Conservation (phyloP, 2,888 invertebrate species). For the Archips xylosteana region DNA sequence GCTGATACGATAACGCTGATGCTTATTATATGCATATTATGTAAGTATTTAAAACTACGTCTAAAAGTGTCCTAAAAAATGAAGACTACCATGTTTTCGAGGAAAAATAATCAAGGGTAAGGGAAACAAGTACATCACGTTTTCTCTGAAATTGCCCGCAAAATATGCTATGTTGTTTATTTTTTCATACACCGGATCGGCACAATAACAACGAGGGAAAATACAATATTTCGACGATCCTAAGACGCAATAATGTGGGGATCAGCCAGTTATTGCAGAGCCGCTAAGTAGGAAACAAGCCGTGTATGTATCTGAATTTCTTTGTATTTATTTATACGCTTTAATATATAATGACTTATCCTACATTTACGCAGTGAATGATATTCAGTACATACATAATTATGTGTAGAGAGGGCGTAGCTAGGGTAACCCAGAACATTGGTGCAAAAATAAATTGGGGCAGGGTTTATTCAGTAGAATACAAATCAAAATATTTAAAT, state of each 20-base stretch:
- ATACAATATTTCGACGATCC: conserved; percentile 40
- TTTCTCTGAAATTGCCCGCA: conserved; percentile 8
- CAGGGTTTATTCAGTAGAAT: too few species aligned
- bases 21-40: too few species aligned
- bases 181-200: conserved; percentile 32
- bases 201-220: conserved; percentile 35
- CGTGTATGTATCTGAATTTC: conserved; percentile 36
- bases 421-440: too few species aligned
- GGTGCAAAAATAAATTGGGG: too few species aligned
- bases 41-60: neutral
- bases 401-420: too few species aligned
- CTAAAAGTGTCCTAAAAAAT: neutral
- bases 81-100: neutral
- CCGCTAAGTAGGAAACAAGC: conserved; percentile 37
- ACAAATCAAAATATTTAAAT: too few species aligned
- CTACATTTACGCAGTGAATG: too few species aligned
- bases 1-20: too few species aligned
- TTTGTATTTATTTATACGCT: conserved; percentile 23
- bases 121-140: neutral
- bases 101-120: neutral
- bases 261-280: conserved; percentile 38
- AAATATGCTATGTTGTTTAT: conserved; percentile 34
- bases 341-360: neutral
- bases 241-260: conserved; percentile 40
- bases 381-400: too few species aligned